Evolutionary conservation across 2,113 vertebrate genomes (phyloP).

Genomic region (Myrmecobius fasciatus): DNA sequence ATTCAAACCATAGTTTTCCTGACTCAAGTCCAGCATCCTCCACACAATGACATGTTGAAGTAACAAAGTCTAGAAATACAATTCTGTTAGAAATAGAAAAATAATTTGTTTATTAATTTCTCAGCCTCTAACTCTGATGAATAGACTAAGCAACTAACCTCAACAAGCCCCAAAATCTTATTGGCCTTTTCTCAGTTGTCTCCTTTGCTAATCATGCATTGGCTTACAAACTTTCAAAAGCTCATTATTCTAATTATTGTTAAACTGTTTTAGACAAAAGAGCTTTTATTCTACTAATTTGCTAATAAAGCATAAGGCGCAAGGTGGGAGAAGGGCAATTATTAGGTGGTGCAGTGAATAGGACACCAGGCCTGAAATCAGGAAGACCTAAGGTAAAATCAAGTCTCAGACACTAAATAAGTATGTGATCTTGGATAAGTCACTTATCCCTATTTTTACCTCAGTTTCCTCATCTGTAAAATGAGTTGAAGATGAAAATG

Average conservation of each 20-base stretch:
- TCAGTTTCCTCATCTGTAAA: too few relatives aligned
- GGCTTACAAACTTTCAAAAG: not conserved
- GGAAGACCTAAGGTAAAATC: not conserved
- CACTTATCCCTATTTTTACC: not conserved
- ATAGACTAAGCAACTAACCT: not conserved
- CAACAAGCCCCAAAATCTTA: not conserved
- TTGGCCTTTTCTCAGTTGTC: not conserved
- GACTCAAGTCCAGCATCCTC: not conserved
- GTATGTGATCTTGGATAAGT: not conserved
- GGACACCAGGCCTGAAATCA: not conserved
- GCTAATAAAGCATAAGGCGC: not conserved
- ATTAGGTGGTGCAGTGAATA: not conserved
- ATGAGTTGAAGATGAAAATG: too few relatives aligned
- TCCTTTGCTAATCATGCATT: not conserved
- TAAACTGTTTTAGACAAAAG: conserved; percentile 19
- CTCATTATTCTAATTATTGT: not conserved
- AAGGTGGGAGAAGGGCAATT: too few relatives aligned
- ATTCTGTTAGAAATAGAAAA: not conserved
- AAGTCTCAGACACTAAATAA: not conserved
- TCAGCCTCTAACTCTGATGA: not conserved
- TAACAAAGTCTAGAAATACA: not conserved
- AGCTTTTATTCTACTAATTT: not conserved
- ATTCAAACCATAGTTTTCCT: not conserved
- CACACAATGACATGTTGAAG: not conserved
- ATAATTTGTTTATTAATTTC: not conserved